A percentile compares a stretch with the other conserved stretches of the same genome.
Evolutionary conservation across 2,113 vertebrate genomes (phyloP).

Genomic region (Psammodynastes pulverulentus): DNA sequence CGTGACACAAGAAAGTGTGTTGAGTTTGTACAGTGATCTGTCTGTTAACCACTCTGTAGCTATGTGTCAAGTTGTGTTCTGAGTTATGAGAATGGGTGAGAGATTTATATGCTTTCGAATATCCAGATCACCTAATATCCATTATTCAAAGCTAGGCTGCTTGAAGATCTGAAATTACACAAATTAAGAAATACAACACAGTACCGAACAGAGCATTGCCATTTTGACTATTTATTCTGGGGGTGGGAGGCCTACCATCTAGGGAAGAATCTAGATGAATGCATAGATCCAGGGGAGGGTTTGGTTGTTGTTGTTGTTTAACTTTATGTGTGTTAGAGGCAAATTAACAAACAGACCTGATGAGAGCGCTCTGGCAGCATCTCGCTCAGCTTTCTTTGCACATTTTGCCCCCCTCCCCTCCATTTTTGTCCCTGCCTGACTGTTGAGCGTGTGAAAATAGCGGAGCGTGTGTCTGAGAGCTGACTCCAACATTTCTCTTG

Average conservation of each 20-base stretch:
- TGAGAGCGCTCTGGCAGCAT: slow-evolving; percentile 73
- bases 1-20: not conserved
- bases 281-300: slow-evolving; percentile 15
- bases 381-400: slow-evolving; percentile 77
- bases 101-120: not conserved
- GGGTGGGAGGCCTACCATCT: not conserved
- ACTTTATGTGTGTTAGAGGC: slow-evolving; percentile 47
- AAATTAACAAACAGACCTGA: slow-evolving; percentile 59
- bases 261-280: slow-evolving; percentile 6
- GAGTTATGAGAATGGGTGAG: not conserved
- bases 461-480: accelerated
- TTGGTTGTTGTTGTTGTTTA: slow-evolving; percentile 31
- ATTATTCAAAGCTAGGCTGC: not conserved
- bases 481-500: slow-evolving; percentile 45
- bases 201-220: not conserved
- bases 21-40: not conserved
- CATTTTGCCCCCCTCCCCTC: slow-evolving; percentile 64
- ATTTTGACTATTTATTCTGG: slow-evolving; percentile 8
- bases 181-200: not conserved
- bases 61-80: not conserved
- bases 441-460: slow-evolving; percentile 37
- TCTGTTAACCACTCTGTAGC: not conserved
- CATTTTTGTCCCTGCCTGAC: slow-evolving; percentile 53
- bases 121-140: not conserved
- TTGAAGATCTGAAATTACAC: not conserved